Percentiles rank a stretch among this genome's conserved stretches.
Conservation (phyloP, 2,113 vertebrate species). For the Lepisosteus osseus region DNA sequence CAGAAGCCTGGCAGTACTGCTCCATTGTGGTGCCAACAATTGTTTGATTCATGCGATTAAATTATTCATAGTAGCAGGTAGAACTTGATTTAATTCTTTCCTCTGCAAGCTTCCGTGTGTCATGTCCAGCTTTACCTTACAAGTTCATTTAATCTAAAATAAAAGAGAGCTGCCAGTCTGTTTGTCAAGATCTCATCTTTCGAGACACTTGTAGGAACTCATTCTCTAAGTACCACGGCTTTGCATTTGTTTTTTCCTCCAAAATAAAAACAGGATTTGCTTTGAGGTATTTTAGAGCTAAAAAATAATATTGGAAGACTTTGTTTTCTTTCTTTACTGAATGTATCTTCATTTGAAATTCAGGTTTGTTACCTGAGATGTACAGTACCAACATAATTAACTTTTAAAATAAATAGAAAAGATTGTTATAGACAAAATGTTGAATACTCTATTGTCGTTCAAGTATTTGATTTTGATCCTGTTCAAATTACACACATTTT, state of each 20-base stretch:
- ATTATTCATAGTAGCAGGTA: slow-evolving; percentile 16
- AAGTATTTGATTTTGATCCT: no score
- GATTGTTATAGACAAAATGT: no score
- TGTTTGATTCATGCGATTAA: slow-evolving; percentile 20
- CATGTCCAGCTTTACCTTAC: slow-evolving; percentile 8
- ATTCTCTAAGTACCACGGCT: not conserved
- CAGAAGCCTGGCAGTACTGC: not conserved
- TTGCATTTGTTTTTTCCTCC: not conserved
- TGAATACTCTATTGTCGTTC: no score
- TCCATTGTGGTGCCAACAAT: slow-evolving; percentile 11
- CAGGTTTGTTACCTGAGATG: no score
- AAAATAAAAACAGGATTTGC: no score
- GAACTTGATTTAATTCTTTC: slow-evolving; percentile 17
- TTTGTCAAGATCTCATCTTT: not conserved
- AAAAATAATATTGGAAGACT: no score
- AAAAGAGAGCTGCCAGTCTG: not conserved
- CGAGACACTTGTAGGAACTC: not conserved
- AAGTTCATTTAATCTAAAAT: slow-evolving; percentile 17
- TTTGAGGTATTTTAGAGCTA: no score
- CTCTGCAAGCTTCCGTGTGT: slow-evolving; percentile 9
- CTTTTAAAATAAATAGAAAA: no score
- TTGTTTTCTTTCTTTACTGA: no score
- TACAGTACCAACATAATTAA: no score
- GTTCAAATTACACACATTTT: no score
- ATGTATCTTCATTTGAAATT: no score